Conservation (phyloP, 1,140 invertebrate species). For the Sarcophaga bullata region DNA sequence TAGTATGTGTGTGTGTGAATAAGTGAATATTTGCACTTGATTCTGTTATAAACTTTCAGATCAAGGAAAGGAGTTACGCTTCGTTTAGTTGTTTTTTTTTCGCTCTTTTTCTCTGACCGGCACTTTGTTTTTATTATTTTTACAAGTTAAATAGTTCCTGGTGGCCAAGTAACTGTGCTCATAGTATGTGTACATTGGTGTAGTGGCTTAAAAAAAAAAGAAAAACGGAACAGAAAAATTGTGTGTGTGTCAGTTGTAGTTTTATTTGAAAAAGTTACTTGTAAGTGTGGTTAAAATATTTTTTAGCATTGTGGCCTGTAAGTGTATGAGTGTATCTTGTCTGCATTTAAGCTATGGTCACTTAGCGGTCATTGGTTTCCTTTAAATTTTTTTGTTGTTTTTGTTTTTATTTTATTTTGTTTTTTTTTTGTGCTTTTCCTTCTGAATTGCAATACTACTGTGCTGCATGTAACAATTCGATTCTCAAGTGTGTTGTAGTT, state of each 20-base stretch:
- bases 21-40: not conserved
- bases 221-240: too few species aligned
- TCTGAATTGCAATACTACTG: not conserved
- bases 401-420: too few species aligned
- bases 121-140: not conserved
- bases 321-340: not conserved
- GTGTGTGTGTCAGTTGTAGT: too few species aligned
- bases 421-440: too few species aligned
- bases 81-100: not conserved
- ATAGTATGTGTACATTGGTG: not conserved
- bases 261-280: too few species aligned
- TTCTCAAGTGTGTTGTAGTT: slow-evolving; percentile 9
- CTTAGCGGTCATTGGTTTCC: slow-evolving; percentile 20
- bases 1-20: too few species aligned
- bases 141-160: not conserved
- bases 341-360: slow-evolving; percentile 23
- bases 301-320: not conserved
- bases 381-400: too few species aligned
- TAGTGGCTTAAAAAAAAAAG: not conserved
- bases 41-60: not conserved
- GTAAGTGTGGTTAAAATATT: too few species aligned
- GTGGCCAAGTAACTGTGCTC: not conserved
- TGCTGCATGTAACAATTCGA: slow-evolving; percentile 11
- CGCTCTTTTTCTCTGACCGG: too few species aligned
- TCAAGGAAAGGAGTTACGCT: not conserved